These are phyloP conservation scores for Myotis yumanensis DNA, from an alignment of 2,113 vertebrate species.

Conservation along the genomic window DNA sequence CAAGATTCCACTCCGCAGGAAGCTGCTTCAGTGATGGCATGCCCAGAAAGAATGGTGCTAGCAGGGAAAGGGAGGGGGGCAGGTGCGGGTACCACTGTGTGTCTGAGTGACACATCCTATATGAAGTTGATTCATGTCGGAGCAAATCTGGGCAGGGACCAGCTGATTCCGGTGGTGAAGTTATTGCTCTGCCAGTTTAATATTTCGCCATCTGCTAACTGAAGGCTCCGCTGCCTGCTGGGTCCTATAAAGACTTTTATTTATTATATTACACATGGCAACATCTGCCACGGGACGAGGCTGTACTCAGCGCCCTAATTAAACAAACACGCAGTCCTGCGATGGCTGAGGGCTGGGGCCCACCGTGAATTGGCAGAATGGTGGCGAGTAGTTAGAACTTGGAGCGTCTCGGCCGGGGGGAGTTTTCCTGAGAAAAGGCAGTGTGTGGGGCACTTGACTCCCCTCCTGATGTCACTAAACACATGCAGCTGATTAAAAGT, in stretches of 20 bases:
- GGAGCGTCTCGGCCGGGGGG: not conserved
- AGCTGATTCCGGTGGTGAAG: slow-evolving; percentile 80
- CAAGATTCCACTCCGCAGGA: slow-evolving; percentile 39
- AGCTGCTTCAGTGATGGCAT: slow-evolving; percentile 49
- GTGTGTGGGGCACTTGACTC: not conserved
- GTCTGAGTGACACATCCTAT: slow-evolving; percentile 69
- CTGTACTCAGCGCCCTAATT: slow-evolving; percentile 82
- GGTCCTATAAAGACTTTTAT: slow-evolving; percentile 88
- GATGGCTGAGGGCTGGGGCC: slow-evolving; percentile 50
- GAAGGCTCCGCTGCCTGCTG: slow-evolving; percentile 84
- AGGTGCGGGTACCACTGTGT: not conserved
- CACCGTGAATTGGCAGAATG: not conserved
- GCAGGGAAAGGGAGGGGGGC: not conserved
- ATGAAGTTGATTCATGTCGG: slow-evolving; percentile 73
- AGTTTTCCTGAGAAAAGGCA: not conserved
- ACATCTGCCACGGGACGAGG: slow-evolving; percentile 84
- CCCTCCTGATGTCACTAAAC: not conserved
- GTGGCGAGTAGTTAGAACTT: not conserved
- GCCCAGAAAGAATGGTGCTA: not conserved
- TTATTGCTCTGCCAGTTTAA: slow-evolving; percentile 84
- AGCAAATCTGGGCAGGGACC: slow-evolving; percentile 76
- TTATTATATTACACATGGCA: slow-evolving; percentile 87
- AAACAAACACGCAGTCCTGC: slow-evolving; percentile 83
- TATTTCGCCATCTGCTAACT: slow-evolving; percentile 87
- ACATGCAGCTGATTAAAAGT: not conserved